These are phyloP conservation scores for Mastomys natalensis DNA, from an alignment of 2,113 vertebrate species.

Conservation along the genomic window DNA sequence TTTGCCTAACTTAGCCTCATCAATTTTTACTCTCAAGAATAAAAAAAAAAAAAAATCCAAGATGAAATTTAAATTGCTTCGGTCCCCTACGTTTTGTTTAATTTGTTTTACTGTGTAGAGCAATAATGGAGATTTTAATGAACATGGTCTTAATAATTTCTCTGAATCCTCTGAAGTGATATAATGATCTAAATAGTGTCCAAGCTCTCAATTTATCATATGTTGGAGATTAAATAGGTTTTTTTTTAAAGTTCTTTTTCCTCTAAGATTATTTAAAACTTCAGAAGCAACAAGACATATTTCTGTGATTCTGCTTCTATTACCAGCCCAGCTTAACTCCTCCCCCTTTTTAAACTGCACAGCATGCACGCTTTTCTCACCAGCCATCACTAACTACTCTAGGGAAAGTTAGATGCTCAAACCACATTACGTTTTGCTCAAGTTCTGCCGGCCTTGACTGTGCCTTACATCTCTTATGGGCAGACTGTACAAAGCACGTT, in stretches of 20 bases:
- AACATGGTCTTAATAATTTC: conserved; percentile 79
- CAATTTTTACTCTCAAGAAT: conserved; percentile 57
- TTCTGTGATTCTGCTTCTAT: not conserved
- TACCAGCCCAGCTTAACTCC: not conserved
- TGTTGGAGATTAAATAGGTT: conserved; percentile 62
- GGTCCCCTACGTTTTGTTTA: conserved; percentile 83
- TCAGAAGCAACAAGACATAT: not conserved
- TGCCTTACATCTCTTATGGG: not conserved
- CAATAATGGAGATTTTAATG: conserved; percentile 81
- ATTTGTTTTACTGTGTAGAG: conserved; percentile 82
- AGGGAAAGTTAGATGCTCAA: not conserved
- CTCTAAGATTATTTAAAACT: conserved; percentile 73
- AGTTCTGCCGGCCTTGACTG: not conserved
- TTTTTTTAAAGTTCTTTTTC: conserved; percentile 39
- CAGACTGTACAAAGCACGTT: not conserved
- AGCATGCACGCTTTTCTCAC: not conserved
- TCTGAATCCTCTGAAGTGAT: conserved; percentile 70
- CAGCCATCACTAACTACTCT: not conserved
- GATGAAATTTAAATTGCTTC: conserved; percentile 81
- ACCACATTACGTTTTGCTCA: not conserved
- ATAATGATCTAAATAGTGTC: conserved; percentile 74
- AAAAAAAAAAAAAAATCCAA: conserved; percentile 65
- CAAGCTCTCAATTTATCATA: conserved; percentile 57
- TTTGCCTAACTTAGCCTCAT: conserved; percentile 66
- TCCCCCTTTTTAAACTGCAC: not conserved